Percentiles rank a stretch among this genome's conserved stretches.
phyloP scores from a whole-genome alignment of 2,888 invertebrate genomes.

The Pterostichus niger region DNA sequence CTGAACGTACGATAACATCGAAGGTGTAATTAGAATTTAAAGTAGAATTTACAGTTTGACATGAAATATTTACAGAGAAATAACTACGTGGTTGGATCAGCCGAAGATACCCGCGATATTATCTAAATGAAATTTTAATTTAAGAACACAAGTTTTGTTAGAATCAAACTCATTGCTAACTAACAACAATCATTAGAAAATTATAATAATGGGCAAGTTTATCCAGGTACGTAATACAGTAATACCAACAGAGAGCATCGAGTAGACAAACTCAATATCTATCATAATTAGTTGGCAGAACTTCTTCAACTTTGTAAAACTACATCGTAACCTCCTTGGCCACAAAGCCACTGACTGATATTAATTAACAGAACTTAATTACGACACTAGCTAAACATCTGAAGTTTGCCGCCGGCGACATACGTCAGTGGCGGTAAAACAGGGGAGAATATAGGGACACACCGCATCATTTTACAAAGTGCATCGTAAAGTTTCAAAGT shows the following conservation, averaged over 20 bases:
- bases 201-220: neutral
- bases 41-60: slow-evolving; percentile 61
- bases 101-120: slow-evolving; percentile 34
- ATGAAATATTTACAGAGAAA: slow-evolving; percentile 60
- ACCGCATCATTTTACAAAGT: neutral
- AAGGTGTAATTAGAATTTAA: slow-evolving; percentile 65
- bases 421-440: neutral
- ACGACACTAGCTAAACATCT: slow-evolving; percentile 53
- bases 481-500: slow-evolving; percentile 1
- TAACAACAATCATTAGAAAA: too few species aligned
- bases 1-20: slow-evolving; percentile 63
- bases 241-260: neutral
- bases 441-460: neutral
- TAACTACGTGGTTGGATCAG: neutral
- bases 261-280: slow-evolving; percentile 14
- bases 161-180: neutral
- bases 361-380: slow-evolving; percentile 64
- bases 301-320: slow-evolving; percentile 49
- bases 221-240: neutral
- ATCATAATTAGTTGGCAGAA: slow-evolving; percentile 53
- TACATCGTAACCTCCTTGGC: slow-evolving; percentile 34
- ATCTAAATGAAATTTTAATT: slow-evolving; percentile 46
- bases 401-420: slow-evolving; percentile 35
- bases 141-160: slow-evolving; percentile 2
- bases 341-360: slow-evolving; percentile 64